Evolutionary conservation across 2,888 invertebrate species (phyloP).

Genomic region (Timema cristinae): DNA sequence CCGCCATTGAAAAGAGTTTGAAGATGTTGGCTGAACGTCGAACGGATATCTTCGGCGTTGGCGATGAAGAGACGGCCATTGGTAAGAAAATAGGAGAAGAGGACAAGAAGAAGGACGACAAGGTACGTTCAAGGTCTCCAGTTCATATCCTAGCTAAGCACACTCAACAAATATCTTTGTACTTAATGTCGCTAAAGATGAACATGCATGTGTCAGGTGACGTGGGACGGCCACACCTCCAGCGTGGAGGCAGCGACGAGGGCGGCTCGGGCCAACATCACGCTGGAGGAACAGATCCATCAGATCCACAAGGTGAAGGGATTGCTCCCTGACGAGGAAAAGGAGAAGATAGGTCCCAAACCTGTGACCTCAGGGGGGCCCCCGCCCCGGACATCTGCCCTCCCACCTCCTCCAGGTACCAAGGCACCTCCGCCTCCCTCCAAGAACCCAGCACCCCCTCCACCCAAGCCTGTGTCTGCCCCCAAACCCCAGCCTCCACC

Average conservation of each 20-base stretch:
- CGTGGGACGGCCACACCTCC: conserved; percentile 98
- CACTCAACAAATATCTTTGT: too few relatives aligned
- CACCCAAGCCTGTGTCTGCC: conserved; percentile 27
- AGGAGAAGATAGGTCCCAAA: conserved; percentile 94
- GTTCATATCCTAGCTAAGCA: not conserved
- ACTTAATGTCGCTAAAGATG: too few relatives aligned
- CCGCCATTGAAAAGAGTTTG: conserved; percentile 93
- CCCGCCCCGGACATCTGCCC: conserved; percentile 26
- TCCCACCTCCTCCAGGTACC: conserved; percentile 41
- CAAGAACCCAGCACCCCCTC: conserved; percentile 15
- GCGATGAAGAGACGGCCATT: conserved; percentile 97
- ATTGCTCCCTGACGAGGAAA: conserved; percentile 89
- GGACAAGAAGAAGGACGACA: conserved; percentile 77
- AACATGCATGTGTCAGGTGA: conserved; percentile 56
- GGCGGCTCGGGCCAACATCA: conserved; percentile 91
- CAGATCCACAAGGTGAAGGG: conserved; percentile 97
- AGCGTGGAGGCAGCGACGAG: conserved; percentile 94
- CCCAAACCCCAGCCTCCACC: conserved; percentile 29
- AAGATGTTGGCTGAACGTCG: conserved; percentile 96
- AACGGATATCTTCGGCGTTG: conserved; percentile 99
- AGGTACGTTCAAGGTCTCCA: conserved; percentile 37
- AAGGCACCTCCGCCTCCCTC: conserved; percentile 49
- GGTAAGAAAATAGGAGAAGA: conserved; percentile 96
- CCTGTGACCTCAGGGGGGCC: conserved; percentile 53
- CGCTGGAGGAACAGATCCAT: conserved; percentile 94